These are phyloP conservation scores for Zelostemma sp. DNA, from an alignment of 1,140 invertebrate species.

Conservation along the genomic window DNA sequence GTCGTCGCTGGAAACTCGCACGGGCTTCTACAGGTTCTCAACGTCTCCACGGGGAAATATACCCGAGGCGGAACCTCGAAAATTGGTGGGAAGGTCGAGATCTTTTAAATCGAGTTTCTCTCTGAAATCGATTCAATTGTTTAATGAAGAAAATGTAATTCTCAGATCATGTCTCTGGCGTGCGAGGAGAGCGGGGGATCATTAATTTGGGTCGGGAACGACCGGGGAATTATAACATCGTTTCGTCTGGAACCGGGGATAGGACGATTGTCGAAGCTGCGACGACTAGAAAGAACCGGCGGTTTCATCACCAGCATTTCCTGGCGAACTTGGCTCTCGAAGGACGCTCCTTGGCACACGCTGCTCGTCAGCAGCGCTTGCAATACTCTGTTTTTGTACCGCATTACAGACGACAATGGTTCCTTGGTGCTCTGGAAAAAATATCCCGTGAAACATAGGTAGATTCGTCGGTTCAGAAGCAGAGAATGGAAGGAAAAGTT, in stretches of 20 bases:
- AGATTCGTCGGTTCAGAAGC: too few species aligned
- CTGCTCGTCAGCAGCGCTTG: conserved; percentile 84
- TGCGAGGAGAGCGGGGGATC: conserved; percentile 80
- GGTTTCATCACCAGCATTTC: conserved; percentile 82
- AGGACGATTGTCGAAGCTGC: conserved; percentile 80
- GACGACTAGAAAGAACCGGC: conserved; percentile 73
- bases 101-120: conserved; percentile 12
- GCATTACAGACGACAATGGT: conserved; percentile 59
- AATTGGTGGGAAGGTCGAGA: conserved; percentile 78
- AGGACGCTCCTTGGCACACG: conserved; percentile 81
- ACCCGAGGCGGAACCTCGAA: conserved; percentile 80
- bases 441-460: conserved; percentile 72
- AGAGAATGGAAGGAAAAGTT: too few species aligned
- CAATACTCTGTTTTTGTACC: conserved; percentile 79
- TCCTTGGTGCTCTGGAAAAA: conserved; percentile 59
- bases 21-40: conserved; percentile 84
- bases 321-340: conserved; percentile 85
- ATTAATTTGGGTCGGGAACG: conserved; percentile 86
- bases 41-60: conserved; percentile 90
- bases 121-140: too few species aligned
- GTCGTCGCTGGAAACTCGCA: conserved; percentile 84
- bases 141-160: conserved; percentile 15
- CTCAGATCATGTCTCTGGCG: conserved; percentile 74
- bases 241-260: conserved; percentile 74
- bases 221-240: conserved; percentile 74